These are phyloP conservation scores for Passer domesticus DNA, from an alignment of 2,113 vertebrate species.

Conservation along the genomic window DNA sequence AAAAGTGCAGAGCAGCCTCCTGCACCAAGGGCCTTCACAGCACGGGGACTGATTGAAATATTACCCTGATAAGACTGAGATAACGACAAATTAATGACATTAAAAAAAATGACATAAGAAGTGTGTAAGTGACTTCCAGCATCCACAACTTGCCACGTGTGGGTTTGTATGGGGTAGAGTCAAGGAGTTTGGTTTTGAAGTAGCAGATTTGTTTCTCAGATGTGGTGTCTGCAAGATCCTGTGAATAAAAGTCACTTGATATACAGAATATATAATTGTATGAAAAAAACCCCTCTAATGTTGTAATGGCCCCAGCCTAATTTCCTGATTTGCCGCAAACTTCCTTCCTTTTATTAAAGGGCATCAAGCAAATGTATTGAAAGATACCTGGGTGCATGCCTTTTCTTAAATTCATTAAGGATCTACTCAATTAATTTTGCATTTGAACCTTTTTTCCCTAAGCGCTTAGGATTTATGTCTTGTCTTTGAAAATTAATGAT, in stretches of 20 bases:
- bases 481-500: neutral
- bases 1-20: neutral
- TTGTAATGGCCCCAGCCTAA: neutral
- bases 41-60: neutral
- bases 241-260: neutral
- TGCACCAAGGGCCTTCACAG: neutral
- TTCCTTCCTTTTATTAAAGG: neutral
- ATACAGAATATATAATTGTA: neutral
- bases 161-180: neutral
- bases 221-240: neutral
- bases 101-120: neutral
- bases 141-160: neutral
- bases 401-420: neutral
- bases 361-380: neutral
- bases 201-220: neutral
- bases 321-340: neutral
- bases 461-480: neutral
- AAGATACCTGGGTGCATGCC: neutral
- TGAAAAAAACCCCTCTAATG: neutral
- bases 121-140: neutral
- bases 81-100: neutral
- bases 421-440: neutral
- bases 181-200: neutral
- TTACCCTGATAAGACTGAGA: neutral
- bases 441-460: neutral